Conservation (phyloP, 2,797 vertebrate genomes). For the Sternotherus odoratus region DNA sequence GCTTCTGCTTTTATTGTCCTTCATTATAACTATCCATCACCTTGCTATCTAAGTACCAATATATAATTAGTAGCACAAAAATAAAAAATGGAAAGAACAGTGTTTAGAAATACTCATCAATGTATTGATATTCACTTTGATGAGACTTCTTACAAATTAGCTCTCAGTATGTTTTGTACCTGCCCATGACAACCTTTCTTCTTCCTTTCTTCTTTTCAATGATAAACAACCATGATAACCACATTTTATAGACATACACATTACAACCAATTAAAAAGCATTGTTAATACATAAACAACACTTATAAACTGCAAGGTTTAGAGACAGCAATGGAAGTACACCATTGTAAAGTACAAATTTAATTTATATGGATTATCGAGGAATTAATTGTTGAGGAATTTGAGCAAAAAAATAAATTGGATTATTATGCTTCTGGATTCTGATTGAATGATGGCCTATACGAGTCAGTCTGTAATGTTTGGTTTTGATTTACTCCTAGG, state of each 20-base stretch:
- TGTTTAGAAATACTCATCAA: background rate
- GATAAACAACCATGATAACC: conserved; percentile 14
- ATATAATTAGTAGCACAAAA: background rate
- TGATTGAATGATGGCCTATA: background rate
- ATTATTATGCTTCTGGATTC: conserved; percentile 1
- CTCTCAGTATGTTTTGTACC: background rate
- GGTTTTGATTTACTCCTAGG: background rate
- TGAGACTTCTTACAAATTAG: background rate
- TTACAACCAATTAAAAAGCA: conserved; percentile 7
- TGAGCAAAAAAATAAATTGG: background rate
- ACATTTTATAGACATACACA: background rate
- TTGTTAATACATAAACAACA: background rate
- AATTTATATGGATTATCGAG: background rate
- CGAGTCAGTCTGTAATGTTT: background rate
- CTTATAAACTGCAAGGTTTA: background rate
- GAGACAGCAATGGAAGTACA: background rate
- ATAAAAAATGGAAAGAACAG: background rate
- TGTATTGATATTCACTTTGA: background rate
- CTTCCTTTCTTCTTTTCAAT: background rate
- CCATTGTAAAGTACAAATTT: conserved; percentile 3
- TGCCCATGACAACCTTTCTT: background rate
- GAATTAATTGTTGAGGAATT: conserved; percentile 3
- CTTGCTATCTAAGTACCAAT: background rate
- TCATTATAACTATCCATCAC: background rate
- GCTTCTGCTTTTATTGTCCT: background rate